phyloP scores from a whole-genome alignment of 2,888 invertebrate genomes.

The Pseudoips prasinana region DNA sequence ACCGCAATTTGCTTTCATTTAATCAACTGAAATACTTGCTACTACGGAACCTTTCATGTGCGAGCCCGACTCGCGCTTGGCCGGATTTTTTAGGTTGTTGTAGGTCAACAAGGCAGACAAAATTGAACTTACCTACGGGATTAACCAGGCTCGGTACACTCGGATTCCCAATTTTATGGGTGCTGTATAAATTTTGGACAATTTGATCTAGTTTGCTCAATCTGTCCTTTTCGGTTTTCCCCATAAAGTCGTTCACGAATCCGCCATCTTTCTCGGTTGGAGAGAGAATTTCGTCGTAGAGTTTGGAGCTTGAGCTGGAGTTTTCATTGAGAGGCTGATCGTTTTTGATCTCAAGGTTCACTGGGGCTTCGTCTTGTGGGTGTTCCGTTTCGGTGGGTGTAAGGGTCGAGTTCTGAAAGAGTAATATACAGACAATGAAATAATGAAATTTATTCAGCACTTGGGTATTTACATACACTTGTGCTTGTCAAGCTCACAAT shows the following conservation, averaged over 20 bases:
- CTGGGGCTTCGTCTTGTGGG: conserved; percentile 42
- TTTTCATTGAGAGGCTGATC: conserved; percentile 47
- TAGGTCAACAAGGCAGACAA: no score
- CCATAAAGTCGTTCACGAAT: conserved; percentile 35
- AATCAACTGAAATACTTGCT: no score
- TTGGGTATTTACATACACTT: no score
- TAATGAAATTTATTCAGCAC: no score
- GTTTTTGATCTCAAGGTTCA: conserved; percentile 49
- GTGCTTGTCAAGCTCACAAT: no score
- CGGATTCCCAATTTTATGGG: conserved; percentile 65
- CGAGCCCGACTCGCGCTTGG: no score
- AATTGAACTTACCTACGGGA: conserved; percentile 34
- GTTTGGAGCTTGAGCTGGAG: conserved; percentile 44
- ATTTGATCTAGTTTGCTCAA: conserved; percentile 73
- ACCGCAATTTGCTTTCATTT: no score
- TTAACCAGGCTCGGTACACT: conserved; percentile 38
- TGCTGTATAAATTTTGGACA: conserved; percentile 72
- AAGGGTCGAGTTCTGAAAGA: conserved; percentile 57
- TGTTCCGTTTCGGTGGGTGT: conserved; percentile 52
- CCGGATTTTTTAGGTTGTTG: no score
- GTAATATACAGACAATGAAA: no score
- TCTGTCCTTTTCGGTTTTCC: conserved; percentile 60
- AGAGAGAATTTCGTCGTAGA: conserved; percentile 44
- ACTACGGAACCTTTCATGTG: no score
- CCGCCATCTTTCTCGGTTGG: conserved; percentile 41